Percentiles rank a stretch among this genome's conserved stretches.
phyloP scores from a whole-genome alignment of 2,113 vertebrate genomes.

The Microcebus jonahi region DNA sequence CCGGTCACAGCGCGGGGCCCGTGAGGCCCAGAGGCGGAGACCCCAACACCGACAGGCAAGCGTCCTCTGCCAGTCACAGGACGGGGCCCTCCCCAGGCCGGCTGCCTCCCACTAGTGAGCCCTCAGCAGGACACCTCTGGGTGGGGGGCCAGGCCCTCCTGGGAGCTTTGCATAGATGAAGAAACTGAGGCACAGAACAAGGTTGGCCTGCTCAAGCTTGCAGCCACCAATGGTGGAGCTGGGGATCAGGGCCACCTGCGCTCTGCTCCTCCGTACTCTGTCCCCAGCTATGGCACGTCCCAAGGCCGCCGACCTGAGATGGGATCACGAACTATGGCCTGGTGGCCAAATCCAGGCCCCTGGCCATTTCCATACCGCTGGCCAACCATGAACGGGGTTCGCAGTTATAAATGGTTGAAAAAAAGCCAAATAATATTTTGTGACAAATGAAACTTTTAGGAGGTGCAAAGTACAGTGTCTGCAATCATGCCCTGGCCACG shows the following conservation, averaged over 20 bases:
- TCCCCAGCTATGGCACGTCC: accelerated
- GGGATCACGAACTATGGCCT: background rate
- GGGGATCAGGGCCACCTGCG: accelerated
- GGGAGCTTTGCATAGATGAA: background rate
- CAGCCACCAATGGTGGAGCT: background rate
- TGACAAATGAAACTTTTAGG: background rate
- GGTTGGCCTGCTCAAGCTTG: background rate
- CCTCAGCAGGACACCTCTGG: background rate
- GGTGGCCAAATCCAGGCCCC: background rate
- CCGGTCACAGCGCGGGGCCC: background rate
- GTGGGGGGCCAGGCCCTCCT: no score
- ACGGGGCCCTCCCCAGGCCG: background rate
- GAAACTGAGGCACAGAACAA: background rate
- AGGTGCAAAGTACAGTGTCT: no score
- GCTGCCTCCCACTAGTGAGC: background rate
- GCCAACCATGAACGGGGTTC: background rate
- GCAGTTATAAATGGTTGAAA: background rate
- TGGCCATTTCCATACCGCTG: no score
- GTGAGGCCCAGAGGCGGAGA: background rate
- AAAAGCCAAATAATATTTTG: background rate
- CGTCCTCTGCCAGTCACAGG: no score
- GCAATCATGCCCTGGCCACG: accelerated
- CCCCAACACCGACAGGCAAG: background rate
- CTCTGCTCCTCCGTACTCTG: background rate
- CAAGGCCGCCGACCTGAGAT: background rate